Conservation (phyloP, 2,113 vertebrate species). For the Tinamus guttatus region DNA sequence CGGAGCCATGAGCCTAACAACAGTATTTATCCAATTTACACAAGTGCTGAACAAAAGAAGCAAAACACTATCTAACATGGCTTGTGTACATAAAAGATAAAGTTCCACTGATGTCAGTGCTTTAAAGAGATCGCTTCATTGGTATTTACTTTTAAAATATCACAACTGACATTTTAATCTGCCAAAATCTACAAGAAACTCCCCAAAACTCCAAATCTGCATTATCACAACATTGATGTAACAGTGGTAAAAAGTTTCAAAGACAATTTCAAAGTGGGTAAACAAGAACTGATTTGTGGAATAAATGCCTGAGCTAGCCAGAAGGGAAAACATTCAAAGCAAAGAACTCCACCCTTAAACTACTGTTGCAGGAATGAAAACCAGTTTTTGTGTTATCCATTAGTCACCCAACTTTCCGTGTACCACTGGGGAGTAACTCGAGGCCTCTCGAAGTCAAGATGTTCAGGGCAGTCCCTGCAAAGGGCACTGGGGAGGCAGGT, state of each 20-base stretch:
- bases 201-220: neutral
- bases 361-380: neutral
- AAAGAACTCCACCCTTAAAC: neutral
- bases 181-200: neutral
- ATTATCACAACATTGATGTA: neutral
- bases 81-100: fast-evolving
- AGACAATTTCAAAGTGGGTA: neutral
- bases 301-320: neutral
- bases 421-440: fast-evolving
- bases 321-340: neutral
- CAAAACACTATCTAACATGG: neutral
- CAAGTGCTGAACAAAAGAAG: neutral
- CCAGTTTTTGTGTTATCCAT: fast-evolving
- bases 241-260: neutral
- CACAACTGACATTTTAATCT: neutral
- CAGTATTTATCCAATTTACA: neutral
- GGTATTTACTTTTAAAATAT: neutral
- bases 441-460: fast-evolving
- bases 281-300: neutral
- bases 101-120: neutral
- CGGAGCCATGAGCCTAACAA: neutral
- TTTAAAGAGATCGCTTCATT: neutral
- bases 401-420: fast-evolving
- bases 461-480: neutral
- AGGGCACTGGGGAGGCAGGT: neutral